Conservation (phyloP, 1,140 invertebrate genomes). For the Bradysia coprophila region DNA sequence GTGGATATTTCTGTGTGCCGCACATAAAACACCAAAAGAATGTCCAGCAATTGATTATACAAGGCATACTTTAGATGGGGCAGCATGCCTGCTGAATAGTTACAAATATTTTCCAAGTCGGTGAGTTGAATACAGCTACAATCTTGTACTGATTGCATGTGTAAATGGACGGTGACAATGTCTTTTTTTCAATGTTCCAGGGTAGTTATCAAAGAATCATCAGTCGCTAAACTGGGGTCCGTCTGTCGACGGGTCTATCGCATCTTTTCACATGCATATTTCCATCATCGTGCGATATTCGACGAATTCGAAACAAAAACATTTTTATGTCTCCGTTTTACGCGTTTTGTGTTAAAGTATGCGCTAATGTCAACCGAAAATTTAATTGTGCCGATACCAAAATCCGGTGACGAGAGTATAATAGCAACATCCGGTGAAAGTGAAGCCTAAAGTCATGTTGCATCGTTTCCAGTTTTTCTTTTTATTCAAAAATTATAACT, state of each 20-base stretch:
- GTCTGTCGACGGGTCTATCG: constrained; percentile 96
- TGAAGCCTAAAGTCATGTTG: constrained; percentile 26
- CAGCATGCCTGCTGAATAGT: constrained; percentile 94
- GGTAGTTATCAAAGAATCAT: constrained; percentile 97
- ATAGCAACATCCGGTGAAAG: constrained; percentile 41
- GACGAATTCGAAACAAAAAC: constrained; percentile 97
- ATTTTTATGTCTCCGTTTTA: constrained; percentile 89
- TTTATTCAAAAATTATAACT: too few relatives aligned
- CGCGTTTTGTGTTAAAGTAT: constrained; percentile 96
- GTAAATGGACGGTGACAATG: too few relatives aligned
- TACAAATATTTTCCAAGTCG: constrained; percentile 99
- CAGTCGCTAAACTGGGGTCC: constrained; percentile 93
- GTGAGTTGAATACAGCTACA: constrained; percentile 37
- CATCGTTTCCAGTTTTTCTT: neutral
- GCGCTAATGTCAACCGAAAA: constrained; percentile 97
- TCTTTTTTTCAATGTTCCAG: too few relatives aligned
- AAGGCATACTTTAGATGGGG: constrained; percentile 96
- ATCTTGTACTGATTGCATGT: constrained; percentile 1
- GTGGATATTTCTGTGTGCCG: constrained; percentile 99
- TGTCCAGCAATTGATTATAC: constrained; percentile 99
- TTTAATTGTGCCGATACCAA: constrained; percentile 86
- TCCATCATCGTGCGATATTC: constrained; percentile 92
- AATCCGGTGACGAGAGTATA: constrained; percentile 4
- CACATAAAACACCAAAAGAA: constrained; percentile 99
- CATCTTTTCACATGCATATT: constrained; percentile 99